Conservation (phyloP, 1,140 invertebrate genomes). For the Rhopalosiphum maidis region DNA sequence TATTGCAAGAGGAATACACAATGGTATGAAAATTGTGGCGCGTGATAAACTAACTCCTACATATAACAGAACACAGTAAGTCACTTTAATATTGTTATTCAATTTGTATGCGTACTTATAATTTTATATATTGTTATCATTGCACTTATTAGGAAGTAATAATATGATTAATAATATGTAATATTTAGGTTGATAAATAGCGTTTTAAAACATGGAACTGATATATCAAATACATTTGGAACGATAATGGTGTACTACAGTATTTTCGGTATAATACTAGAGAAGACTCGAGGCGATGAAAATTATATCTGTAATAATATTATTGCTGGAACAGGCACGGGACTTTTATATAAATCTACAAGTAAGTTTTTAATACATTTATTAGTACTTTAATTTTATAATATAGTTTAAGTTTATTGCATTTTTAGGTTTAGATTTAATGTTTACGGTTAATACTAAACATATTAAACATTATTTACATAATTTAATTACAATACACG, state of each 20-base stretch:
- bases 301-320: conserved; percentile 90
- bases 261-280: conserved; percentile 85
- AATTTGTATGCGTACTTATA: neutral
- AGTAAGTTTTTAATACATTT: conserved; percentile 65
- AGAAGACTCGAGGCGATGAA: conserved; percentile 81
- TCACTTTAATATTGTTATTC: conserved; percentile 51
- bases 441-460: neutral
- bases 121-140: neutral
- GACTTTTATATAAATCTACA: conserved; percentile 88
- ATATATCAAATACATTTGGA: conserved; percentile 87
- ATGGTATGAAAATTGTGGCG: conserved; percentile 83
- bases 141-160: neutral
- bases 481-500: neutral
- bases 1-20: conserved; percentile 82
- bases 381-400: neutral
- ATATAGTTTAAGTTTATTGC: neutral
- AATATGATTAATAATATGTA: no score
- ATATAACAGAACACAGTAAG: conserved; percentile 88
- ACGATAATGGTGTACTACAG: conserved; percentile 92
- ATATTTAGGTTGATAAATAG: conserved; percentile 82
- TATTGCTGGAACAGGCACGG: conserved; percentile 84
- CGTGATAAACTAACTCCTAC: conserved; percentile 84
- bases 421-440: neutral
- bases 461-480: neutral
- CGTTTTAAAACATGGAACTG: conserved; percentile 90